Conservation (phyloP, 1,140 invertebrate species). For the Cydia splendana region DNA sequence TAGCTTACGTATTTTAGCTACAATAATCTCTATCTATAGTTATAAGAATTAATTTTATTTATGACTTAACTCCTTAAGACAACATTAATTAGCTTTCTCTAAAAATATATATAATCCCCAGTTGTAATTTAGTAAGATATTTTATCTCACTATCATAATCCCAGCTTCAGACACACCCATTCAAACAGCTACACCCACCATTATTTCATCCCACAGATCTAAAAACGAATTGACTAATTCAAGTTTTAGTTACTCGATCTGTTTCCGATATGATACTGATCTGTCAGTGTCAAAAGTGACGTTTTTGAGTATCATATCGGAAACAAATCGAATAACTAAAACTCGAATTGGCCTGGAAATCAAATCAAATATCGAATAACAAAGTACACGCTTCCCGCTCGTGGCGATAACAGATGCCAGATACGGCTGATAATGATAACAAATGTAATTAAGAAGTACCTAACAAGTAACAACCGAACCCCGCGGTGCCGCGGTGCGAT, state of each 20-base stretch:
- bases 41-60: too few species aligned
- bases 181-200: neutral
- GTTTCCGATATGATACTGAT: too few species aligned
- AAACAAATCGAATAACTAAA: too few species aligned
- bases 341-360: neutral
- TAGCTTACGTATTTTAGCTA: too few species aligned
- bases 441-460: slow-evolving; percentile 5
- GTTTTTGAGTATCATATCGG: too few species aligned
- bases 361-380: slow-evolving; percentile 14
- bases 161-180: neutral
- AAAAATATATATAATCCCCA: neutral
- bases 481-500: neutral
- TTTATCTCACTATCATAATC: neutral
- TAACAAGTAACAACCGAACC: neutral
- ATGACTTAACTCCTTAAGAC: too few species aligned
- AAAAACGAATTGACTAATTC: neutral
- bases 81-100: too few species aligned
- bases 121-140: neutral
- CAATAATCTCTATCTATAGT: too few species aligned
- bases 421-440: slow-evolving; percentile 14
- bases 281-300: too few species aligned
- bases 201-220: neutral
- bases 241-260: too few species aligned
- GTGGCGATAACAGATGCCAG: slow-evolving; percentile 21
- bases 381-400: neutral